Evolutionary conservation across 1,140 invertebrate species (phyloP).

Genomic region (Asbolus verrucosus): DNA sequence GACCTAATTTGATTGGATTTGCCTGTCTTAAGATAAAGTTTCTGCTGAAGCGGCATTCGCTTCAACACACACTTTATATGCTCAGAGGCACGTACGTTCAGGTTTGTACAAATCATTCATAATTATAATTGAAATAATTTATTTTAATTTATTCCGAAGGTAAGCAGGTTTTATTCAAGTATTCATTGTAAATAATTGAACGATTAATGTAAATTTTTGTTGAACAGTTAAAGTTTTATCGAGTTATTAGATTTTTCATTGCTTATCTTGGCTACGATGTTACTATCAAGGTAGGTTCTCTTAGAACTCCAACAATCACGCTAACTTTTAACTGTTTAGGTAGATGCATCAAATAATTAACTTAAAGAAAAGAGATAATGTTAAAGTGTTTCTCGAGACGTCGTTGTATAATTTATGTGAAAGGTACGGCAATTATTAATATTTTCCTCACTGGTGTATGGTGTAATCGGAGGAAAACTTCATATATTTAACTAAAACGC

Average conservation of each 20-base stretch:
- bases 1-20: constrained; percentile 15
- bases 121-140: constrained; percentile 26
- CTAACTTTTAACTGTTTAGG: constrained; percentile 41
- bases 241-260: constrained; percentile 32
- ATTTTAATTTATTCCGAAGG: constrained; percentile 44
- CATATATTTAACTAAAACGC: constrained; percentile 1
- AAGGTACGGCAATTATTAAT: constrained; percentile 37
- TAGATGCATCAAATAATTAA: constrained; percentile 26
- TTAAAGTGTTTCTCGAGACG: constrained; percentile 34
- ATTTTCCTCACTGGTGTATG: constrained; percentile 49
- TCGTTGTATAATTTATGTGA: constrained; percentile 39
- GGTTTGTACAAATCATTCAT: constrained; percentile 46
- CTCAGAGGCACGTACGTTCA: constrained; percentile 15
- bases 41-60: constrained; percentile 16
- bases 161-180: constrained; percentile 42
- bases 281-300: constrained; percentile 43
- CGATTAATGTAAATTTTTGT: constrained; percentile 32
- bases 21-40: constrained; percentile 25
- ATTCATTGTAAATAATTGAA: constrained; percentile 34
- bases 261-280: constrained; percentile 31
- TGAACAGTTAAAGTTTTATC: constrained; percentile 37
- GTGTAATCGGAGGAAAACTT: constrained; percentile 39
- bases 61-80: constrained; percentile 36
- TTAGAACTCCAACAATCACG: constrained; percentile 34
- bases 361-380: constrained; percentile 19